These are phyloP conservation scores for Cheilosia scutellata DNA, from an alignment of 2,888 invertebrate genomes.

Conservation along the genomic window DNA sequence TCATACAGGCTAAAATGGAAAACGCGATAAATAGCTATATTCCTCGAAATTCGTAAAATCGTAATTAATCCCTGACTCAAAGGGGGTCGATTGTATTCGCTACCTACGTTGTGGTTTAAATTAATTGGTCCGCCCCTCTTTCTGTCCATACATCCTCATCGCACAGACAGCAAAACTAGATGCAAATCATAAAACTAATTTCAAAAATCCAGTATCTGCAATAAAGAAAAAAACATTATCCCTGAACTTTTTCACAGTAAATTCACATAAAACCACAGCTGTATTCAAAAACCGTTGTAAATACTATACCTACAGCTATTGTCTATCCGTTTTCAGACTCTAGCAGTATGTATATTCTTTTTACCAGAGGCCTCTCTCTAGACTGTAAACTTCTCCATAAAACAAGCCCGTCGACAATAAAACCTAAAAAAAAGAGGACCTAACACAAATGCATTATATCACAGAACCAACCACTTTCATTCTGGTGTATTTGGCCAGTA, in stretches of 20 bases:
- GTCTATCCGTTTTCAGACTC: conserved; percentile 8
- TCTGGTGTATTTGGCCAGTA: not conserved
- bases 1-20: no score
- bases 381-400: conserved; percentile 6
- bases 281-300: not conserved
- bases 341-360: conserved; percentile 12
- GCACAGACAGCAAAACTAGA: not conserved
- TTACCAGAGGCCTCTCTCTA: conserved; percentile 15
- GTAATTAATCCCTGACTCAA: no score
- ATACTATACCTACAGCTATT: not conserved
- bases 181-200: conserved; percentile 47
- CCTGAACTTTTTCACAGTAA: conserved; percentile 41
- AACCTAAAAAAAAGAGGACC: not conserved
- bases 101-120: not conserved
- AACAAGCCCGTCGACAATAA: conserved; percentile 12
- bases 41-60: no score
- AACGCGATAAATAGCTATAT: no score
- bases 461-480: conserved; percentile 15
- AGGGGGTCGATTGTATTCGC: no score
- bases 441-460: conserved; percentile 32
- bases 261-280: conserved; percentile 45
- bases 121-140: no score
- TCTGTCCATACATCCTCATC: not conserved
- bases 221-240: conserved; percentile 32
- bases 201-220: conserved; percentile 17